A percentile compares a stretch with the other conserved stretches of the same genome.
Conservation (phyloP, 30 jellyfish, hydroid and myxozoan species). For the Turritopsis dohrnii region DNA sequence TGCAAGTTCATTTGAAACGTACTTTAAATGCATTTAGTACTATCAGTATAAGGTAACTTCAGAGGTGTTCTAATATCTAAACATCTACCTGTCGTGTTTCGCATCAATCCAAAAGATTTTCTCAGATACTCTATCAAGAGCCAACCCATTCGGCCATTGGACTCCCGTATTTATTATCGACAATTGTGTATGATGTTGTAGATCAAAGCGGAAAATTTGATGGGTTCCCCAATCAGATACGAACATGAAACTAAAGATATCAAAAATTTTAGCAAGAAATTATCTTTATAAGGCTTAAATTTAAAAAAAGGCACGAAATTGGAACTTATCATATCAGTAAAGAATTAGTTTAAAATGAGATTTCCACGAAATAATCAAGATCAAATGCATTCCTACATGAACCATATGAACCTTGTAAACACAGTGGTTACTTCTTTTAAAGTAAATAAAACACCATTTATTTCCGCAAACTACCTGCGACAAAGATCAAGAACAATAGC, state of each 20-base stretch:
- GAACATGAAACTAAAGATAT: neutral
- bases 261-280: neutral
- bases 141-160: neutral
- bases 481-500: constrained; percentile 2
- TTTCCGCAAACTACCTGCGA: neutral
- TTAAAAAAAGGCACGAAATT: too few relatives aligned
- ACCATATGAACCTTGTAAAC: too few relatives aligned
- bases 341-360: too few relatives aligned
- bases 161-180: neutral
- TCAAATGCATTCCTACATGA: too few relatives aligned
- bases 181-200: neutral
- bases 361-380: too few relatives aligned
- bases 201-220: neutral
- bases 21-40: neutral
- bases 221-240: constrained; percentile 16
- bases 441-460: neutral
- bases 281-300: neutral
- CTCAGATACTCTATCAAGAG: neutral
- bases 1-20: neutral
- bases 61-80: neutral
- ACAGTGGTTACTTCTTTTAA: too few relatives aligned
- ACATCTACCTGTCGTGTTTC: neutral
- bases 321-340: too few relatives aligned
- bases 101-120: constrained; percentile 14
- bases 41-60: neutral